Evolutionary conservation across 2,113 vertebrate species (phyloP).

Genomic region (Myotis davidii): DNA sequence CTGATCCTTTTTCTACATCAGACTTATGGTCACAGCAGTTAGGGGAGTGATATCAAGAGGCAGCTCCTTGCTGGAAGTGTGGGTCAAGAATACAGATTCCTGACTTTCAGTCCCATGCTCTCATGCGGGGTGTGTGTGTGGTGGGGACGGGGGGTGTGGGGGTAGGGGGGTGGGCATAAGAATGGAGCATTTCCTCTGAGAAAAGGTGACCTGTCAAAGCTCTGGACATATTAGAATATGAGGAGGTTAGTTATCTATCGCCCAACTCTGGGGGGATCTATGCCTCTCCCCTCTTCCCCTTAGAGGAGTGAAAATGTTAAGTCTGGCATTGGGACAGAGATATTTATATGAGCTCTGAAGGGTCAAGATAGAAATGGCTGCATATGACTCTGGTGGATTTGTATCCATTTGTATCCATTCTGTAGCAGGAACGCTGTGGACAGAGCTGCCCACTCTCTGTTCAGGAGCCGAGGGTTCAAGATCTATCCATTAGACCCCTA

Average conservation of each 20-base stretch:
- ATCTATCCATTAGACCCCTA: neutral
- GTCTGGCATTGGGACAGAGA: neutral
- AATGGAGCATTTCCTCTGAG: neutral
- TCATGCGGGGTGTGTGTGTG: too few species aligned
- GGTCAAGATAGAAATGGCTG: neutral
- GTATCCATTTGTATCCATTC: neutral
- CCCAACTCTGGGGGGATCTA: neutral
- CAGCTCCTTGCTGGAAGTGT: neutral
- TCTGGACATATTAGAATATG: neutral
- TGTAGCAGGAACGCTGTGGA: neutral
- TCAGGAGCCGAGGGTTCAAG: neutral
- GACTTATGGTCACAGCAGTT: neutral
- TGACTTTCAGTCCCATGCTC: neutral
- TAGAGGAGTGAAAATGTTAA: neutral
- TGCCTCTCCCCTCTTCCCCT: neutral
- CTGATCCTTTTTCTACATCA: neutral
- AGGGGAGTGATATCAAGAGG: neutral
- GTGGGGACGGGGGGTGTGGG: accelerated
- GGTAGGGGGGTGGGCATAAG: neutral
- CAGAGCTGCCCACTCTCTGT: neutral
- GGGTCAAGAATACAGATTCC: neutral
- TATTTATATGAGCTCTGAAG: neutral
- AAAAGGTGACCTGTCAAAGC: neutral
- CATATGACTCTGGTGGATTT: neutral
- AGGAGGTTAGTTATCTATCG: neutral